Base-by-base conservation (phyloP, 1,140 invertebrate species). In the Anoplolepis gracilipes region DNA sequence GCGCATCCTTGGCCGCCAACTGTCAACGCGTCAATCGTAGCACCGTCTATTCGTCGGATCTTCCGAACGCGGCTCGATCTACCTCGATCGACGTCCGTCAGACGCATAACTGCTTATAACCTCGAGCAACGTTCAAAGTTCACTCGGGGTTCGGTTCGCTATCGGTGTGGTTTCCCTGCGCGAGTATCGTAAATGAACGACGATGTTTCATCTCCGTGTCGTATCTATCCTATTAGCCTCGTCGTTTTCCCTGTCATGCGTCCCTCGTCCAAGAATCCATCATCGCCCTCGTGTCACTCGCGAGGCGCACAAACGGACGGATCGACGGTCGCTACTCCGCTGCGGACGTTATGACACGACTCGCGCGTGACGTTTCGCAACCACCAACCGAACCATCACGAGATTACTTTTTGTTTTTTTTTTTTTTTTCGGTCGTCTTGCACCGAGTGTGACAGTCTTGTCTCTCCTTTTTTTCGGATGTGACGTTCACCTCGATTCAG, bases 301-400 rank as follows among this genome's bases (percentile, higher is more conserved):
- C 46, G 53, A 16, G 4, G 25, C 42, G 39, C 4, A 49, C 42
- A n/a, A 11, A 76, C 36, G 55, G 10, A 59, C n/a, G 33, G 8
- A 42, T 22, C 16, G n/a, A 76, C 39, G 85, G 76, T 73, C 55
- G 88, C n/a, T n/a, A n/a, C n/a, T n/a, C n/a, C n/a, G n/a, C 85
- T 65, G 59, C 81, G 86, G 87, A 39, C 39, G 64, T 84, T 78
- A 73, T 75, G 85, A 78, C 1, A 73, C 79, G 85, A 78, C 1
- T 78, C 88, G 73, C 91, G 91, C 89, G 69, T 91, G 92, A 93
- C 84, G 88, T 92, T 92, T 93, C 85, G 87, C 90, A 92, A 92
- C 88, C 85, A 92, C 90, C 79, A 65, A 59, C 16, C 25, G 19
- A 42, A 42, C 39, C 39, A 42, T 42, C 53, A 53, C 62, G 49